phyloP scores from a whole-genome alignment of 2,888 invertebrate genomes.

The Mycalesis mineus region DNA sequence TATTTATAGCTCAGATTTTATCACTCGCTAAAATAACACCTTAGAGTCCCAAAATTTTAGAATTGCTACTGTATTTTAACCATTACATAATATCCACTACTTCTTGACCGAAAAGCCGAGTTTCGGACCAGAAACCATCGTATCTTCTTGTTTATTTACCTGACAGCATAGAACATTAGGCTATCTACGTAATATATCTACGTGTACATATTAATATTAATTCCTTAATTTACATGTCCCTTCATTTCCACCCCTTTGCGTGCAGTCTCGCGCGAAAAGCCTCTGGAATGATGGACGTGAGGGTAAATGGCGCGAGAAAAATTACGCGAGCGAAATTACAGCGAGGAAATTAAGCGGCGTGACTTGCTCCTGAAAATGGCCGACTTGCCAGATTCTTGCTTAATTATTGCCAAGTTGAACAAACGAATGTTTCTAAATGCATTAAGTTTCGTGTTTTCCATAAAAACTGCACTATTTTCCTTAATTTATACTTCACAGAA shows the following conservation, averaged over 20 bases:
- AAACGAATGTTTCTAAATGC: background rate
- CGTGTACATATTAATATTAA: constrained; percentile 60
- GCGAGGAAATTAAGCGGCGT: constrained; percentile 48
- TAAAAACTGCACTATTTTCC: background rate
- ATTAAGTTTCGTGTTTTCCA: background rate
- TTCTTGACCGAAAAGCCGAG: no score
- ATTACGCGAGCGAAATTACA: constrained; percentile 45
- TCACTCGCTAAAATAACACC: no score
- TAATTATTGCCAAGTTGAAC: constrained; percentile 26
- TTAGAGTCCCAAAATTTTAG: no score
- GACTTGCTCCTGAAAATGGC: constrained; percentile 23
- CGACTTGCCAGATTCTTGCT: constrained; percentile 25
- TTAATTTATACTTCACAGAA: no score
- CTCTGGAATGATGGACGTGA: constrained; percentile 64
- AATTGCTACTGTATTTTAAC: no score
- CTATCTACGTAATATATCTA: constrained; percentile 27
- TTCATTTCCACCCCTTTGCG: constrained; percentile 61
- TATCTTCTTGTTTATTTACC: no score
- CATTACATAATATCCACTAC: no score
- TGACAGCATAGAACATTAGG: constrained; percentile 19
- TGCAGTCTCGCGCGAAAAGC: constrained; percentile 51
- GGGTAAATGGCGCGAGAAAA: constrained; percentile 73
- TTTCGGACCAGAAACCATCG: no score
- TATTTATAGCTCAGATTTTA: no score
- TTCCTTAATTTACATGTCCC: constrained; percentile 37